Evolutionary conservation across 1,140 invertebrate species (phyloP).

Genomic region (Heliothis virescens): DNA sequence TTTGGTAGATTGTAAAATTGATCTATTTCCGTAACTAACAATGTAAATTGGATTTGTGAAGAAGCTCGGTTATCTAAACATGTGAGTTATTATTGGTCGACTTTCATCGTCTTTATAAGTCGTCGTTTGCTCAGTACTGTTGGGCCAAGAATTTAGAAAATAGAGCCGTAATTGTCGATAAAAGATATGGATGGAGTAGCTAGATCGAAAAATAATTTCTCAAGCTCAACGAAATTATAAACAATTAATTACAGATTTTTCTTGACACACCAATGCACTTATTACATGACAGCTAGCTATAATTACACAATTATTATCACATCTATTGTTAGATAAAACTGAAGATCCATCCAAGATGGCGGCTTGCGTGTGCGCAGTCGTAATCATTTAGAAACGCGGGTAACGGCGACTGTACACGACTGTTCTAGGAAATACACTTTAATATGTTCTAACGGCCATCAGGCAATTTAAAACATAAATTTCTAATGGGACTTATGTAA

Average conservation of each 20-base stretch:
- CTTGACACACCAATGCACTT: slow-evolving; percentile 8
- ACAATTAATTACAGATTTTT: neutral
- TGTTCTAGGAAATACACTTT: slow-evolving; percentile 23
- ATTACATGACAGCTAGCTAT: neutral
- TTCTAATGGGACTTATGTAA: slow-evolving; percentile 26
- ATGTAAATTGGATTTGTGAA: too few species aligned
- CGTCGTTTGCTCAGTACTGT: too few species aligned
- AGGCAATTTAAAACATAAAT: slow-evolving; percentile 32
- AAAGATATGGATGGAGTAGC: too few species aligned
- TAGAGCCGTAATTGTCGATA: too few species aligned
- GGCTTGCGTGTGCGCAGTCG: neutral
- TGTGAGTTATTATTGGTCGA: too few species aligned
- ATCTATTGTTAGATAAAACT: slow-evolving; percentile 4
- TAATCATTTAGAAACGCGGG: slow-evolving; percentile 28
- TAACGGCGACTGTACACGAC: slow-evolving; percentile 14
- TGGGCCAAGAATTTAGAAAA: too few species aligned
- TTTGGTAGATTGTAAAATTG: too few species aligned
- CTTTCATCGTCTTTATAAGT: too few species aligned
- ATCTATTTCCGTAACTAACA: too few species aligned
- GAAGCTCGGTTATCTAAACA: too few species aligned
- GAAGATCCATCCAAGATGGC: slow-evolving; percentile 20
- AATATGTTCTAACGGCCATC: slow-evolving; percentile 22
- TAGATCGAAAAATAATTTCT: neutral
- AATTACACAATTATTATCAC: slow-evolving; percentile 19
- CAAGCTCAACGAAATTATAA: neutral